These are phyloP conservation scores for Hermodice carunculata DNA, from an alignment of 2,888 invertebrate genomes.

Conservation along the genomic window DNA sequence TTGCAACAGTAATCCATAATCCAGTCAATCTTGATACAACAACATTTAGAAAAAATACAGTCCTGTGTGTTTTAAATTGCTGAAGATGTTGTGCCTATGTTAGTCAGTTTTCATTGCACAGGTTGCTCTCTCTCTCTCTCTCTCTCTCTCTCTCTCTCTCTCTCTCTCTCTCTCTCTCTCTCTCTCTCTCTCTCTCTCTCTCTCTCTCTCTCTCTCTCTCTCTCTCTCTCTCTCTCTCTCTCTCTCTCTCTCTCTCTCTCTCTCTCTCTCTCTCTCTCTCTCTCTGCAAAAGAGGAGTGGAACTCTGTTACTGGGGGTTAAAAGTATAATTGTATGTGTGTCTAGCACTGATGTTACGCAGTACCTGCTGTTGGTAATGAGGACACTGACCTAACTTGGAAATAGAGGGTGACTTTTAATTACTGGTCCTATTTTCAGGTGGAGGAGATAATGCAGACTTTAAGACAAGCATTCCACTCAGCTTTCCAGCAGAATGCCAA, in stretches of 20 bases:
- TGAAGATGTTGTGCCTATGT: no score
- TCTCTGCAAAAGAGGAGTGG: not conserved
- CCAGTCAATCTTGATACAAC: no score
- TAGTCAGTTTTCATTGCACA: no score
- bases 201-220: not conserved
- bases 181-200: not conserved
- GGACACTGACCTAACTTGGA: no score
- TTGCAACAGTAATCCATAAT: no score
- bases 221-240: not conserved
- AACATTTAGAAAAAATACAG: no score
- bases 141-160: not conserved
- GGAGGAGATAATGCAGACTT: conserved; percentile 73
- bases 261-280: not conserved
- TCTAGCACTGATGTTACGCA: no score
- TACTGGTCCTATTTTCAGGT: conserved; percentile 73
- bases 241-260: not conserved
- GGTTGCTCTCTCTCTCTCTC: not conserved
- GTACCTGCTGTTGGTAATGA: no score
- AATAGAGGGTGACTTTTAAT: no score
- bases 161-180: conserved; percentile 4
- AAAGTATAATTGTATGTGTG: no score
- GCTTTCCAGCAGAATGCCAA: conserved; percentile 58
- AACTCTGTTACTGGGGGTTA: no score
- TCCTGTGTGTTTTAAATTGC: no score
- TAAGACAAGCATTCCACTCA: conserved; percentile 79